These are phyloP conservation scores for Entomyzon cyanotis DNA, from an alignment of 2,113 vertebrate genomes.

Conservation along the genomic window DNA sequence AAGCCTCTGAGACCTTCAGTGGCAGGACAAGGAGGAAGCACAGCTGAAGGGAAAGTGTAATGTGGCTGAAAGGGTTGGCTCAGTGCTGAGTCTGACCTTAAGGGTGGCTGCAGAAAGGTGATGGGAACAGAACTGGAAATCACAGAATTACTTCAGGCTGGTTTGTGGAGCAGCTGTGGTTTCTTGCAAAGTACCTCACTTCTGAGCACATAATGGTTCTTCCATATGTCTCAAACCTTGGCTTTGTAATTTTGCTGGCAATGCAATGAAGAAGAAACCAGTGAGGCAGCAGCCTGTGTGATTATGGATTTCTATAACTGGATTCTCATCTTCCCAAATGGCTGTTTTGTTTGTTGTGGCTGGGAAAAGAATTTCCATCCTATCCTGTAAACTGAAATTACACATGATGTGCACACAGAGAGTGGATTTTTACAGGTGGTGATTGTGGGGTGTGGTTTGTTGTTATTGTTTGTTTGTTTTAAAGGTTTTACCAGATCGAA, in stretches of 20 bases:
- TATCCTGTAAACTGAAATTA: background rate
- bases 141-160: background rate
- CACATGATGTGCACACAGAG: background rate
- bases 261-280: background rate
- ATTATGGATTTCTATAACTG: background rate
- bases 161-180: background rate
- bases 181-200: background rate
- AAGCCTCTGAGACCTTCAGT: background rate
- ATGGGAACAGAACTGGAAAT: background rate
- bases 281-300: background rate
- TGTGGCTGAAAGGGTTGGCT: background rate
- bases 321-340: background rate
- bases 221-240: background rate
- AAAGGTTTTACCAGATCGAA: slow-evolving; percentile 93
- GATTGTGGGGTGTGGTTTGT: background rate
- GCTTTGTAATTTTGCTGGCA: background rate
- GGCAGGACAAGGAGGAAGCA: background rate
- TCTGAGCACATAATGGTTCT: background rate
- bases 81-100: background rate
- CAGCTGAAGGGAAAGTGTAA: background rate
- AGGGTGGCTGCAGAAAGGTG: background rate
- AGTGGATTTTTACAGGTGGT: background rate
- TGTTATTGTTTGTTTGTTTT: background rate
- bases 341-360: background rate
- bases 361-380: background rate